Conservation (phyloP, 2,888 invertebrate species). For the Aporophyla lueneburgensis region DNA sequence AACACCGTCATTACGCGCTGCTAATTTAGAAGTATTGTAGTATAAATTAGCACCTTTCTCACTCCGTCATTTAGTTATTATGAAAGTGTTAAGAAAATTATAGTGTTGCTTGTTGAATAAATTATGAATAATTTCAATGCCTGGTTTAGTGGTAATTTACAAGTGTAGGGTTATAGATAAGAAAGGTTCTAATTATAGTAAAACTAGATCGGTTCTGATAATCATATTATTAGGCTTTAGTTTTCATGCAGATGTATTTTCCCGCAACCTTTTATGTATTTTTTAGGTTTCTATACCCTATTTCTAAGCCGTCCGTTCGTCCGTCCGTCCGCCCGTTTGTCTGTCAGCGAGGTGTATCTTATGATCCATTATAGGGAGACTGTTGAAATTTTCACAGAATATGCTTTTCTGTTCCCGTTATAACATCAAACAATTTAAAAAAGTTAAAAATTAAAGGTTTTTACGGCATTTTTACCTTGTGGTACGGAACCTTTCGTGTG, state of each 20-base stretch:
- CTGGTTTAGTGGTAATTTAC: not conserved
- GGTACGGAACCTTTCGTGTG: no score
- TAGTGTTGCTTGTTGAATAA: slow-evolving; percentile 36
- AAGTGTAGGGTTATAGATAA: not conserved
- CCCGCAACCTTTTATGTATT: not conserved
- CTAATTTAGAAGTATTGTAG: slow-evolving; percentile 79
- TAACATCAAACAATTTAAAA: no score
- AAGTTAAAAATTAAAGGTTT: no score
- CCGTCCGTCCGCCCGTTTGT: no score
- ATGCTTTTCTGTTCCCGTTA: no score
- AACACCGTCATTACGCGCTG: slow-evolving; percentile 74
- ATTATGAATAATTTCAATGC: slow-evolving; percentile 23
- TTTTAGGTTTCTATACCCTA: no score
- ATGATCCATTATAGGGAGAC: no score
- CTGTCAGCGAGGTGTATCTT: no score
- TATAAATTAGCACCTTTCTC: slow-evolving; percentile 76
- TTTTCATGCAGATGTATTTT: not conserved
- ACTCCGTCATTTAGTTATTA: slow-evolving; percentile 43
- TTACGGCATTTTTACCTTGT: no score
- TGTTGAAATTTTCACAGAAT: no score
- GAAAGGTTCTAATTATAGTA: not conserved
- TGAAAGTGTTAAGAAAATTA: slow-evolving; percentile 41
- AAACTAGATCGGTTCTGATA: slow-evolving; percentile 9
- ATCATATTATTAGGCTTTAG: not conserved
- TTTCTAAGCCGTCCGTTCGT: no score